Evolutionary conservation across 2,113 vertebrate species (phyloP).

Genomic region (Chelonoidis abingdonii): DNA sequence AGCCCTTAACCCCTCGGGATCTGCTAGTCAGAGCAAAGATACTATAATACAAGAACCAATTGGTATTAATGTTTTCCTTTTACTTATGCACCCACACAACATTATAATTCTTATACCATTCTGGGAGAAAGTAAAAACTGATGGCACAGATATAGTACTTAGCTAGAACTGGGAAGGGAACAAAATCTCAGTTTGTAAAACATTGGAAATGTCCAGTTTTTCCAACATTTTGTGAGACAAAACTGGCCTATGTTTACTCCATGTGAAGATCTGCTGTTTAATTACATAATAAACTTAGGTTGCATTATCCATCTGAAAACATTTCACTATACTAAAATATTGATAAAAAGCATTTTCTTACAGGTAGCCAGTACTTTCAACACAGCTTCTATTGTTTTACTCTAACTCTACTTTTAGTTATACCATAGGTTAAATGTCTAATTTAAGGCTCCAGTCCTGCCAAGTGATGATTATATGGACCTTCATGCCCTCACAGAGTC

Average conservation of each 20-base stretch:
- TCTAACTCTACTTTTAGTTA: neutral
- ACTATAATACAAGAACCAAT: neutral
- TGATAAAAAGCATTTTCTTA: accelerated
- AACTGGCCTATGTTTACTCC: neutral
- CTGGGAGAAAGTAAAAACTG: neutral
- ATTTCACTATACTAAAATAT: neutral
- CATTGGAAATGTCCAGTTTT: neutral
- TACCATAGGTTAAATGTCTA: accelerated
- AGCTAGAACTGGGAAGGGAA: neutral
- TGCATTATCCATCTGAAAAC: neutral
- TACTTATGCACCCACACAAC: neutral
- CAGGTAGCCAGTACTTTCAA: neutral
- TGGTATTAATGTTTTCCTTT: neutral
- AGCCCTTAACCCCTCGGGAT: neutral
- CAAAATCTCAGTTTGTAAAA: neutral
- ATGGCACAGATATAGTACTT: neutral
- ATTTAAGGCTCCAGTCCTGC: neutral
- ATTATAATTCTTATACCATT: neutral
- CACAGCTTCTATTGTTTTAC: neutral
- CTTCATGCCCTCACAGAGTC: neutral
- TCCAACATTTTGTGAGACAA: neutral
- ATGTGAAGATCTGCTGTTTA: neutral
- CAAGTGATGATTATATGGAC: neutral
- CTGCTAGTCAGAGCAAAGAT: neutral
- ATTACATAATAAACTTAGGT: neutral